phyloP scores from a whole-genome alignment of 1,140 invertebrate genomes.

The Tribolium madens region DNA sequence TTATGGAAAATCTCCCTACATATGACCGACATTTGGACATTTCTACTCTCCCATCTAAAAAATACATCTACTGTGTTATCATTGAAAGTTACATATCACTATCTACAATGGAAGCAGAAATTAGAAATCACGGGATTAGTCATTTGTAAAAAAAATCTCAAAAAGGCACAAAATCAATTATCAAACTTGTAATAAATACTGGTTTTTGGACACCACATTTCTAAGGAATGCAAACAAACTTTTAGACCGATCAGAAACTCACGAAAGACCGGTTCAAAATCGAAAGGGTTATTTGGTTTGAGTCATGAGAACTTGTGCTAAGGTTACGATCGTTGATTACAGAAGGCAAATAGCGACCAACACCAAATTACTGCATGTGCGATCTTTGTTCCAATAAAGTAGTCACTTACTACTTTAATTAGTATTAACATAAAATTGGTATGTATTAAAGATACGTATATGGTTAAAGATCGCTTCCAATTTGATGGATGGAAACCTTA shows the following conservation, averaged over 20 bases:
- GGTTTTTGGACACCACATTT: neutral
- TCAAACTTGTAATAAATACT: neutral
- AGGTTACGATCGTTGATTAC: neutral
- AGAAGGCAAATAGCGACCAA: constrained; percentile 9
- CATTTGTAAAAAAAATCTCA: neutral
- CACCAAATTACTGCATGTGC: neutral
- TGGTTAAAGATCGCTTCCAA: neutral
- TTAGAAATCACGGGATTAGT: neutral
- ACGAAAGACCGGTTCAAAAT: neutral
- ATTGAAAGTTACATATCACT: neutral
- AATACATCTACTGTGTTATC: neutral
- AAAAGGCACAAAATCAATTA: neutral
- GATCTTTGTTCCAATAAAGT: constrained; percentile 30
- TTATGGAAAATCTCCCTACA: constrained; percentile 23
- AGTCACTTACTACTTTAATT: neutral
- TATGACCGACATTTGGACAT: constrained; percentile 19
- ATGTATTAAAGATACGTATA: constrained; percentile 28
- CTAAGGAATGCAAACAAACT: neutral
- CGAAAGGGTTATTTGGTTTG: neutral
- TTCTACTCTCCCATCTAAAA: neutral
- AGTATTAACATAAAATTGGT: neutral
- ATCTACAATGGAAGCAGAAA: neutral
- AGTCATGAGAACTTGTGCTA: neutral
- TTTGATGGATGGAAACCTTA: constrained; percentile 12
- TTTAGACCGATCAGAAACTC: neutral